Evolutionary conservation across 2,888 invertebrate species (phyloP), one percentile per base, ranked within the genome.

Genomic region (Eulithis prunata): DNA sequence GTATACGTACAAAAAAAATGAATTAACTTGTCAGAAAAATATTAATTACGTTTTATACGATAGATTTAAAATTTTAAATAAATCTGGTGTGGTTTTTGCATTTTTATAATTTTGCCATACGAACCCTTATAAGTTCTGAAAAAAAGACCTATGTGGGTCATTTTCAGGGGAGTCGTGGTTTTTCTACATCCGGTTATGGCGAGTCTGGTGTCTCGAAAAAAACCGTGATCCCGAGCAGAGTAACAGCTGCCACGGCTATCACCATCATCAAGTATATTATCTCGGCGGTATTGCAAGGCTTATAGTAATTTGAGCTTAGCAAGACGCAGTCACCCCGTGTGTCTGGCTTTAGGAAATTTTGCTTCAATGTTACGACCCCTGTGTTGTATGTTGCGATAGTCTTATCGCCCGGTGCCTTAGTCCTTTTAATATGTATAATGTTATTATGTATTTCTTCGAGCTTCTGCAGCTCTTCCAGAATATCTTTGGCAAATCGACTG

Each of bases 251-350:
- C 10, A 78, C 38, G 6, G 76, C 43, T 0, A 79, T 0, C 0
- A 75, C 61, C 0, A 75, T 41, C 67, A 80, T 65, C 0, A 78
- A 21, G 0, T 72, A 43, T 0, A 80, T 55, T 0, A 78, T n/a
- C 1, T 71, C 41, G 0, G 5, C 46, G 3, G 78, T 68, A 4
- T 75, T 65, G 55, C 84, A 85, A 0, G 77, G 73, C 0, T 68
- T 60, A n/a, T 63, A 55, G 59, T 66, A 84, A 13, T 75, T 62
- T 4, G 61, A 57, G 4, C 64, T 72, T 32, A 52, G 57, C 3
- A 68, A 64, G 46, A 14, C 21, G 21, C 57, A 70, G 0, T 6
- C 28, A 1, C 6, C 11, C 0, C 32, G 32, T 32, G 32, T 32
- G 5, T 32, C 32, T 32, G 64, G 59, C 41, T 8, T 41, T n/a